These are phyloP conservation scores for Caenorhabditis virilis DNA, from an alignment of 2,888 invertebrate species.

Conservation along the genomic window DNA sequence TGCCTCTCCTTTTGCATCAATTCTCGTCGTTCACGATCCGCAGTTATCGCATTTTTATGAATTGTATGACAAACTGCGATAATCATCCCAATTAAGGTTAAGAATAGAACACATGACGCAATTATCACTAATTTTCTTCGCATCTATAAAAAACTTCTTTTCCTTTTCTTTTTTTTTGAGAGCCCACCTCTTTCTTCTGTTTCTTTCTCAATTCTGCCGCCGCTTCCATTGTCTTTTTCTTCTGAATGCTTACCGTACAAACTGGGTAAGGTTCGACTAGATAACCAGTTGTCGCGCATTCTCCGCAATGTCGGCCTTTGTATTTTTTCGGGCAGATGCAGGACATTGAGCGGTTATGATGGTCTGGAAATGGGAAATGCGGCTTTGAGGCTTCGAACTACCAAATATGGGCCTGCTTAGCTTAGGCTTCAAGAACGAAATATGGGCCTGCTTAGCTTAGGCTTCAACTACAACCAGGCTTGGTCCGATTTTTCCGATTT, in stretches of 20 bases:
- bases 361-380: constrained; percentile 44
- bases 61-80: constrained; percentile 8
- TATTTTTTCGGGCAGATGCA: constrained; percentile 60
- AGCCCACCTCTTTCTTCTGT: constrained; percentile 1
- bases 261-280: constrained; percentile 35
- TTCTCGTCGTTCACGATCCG: constrained; percentile 8
- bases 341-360: constrained; percentile 43
- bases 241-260: constrained; percentile 75
- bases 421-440: no score
- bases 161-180: background rate
- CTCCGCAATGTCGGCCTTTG: constrained; percentile 57
- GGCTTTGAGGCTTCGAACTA: no score
- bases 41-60: constrained; percentile 14
- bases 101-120: constrained; percentile 13
- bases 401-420: background rate
- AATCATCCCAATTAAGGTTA: constrained; percentile 9
- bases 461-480: no score
- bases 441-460: no score
- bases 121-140: constrained; percentile 21
- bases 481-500: no score
- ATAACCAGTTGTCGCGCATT: constrained; percentile 43
- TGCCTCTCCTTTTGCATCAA: constrained; percentile 17
- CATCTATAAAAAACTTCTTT: no score
- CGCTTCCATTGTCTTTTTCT: constrained; percentile 18
- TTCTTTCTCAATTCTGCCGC: constrained; percentile 3